Evolutionary conservation across 2,113 vertebrate species (phyloP).

Genomic region (Cervus canadensis): DNA sequence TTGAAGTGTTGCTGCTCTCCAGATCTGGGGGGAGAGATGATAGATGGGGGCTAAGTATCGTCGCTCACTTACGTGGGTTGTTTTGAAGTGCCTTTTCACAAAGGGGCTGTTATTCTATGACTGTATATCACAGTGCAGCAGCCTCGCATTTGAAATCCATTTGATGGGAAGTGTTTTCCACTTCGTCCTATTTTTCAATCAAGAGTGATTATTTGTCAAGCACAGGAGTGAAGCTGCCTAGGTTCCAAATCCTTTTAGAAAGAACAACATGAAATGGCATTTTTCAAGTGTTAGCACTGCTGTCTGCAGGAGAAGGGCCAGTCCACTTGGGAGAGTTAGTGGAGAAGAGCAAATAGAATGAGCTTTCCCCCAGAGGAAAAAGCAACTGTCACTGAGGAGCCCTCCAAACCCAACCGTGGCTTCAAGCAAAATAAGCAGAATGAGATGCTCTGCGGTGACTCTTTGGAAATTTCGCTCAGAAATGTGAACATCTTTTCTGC

Average conservation of each 20-base stretch:
- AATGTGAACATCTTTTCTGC: background rate
- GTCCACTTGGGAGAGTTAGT: background rate
- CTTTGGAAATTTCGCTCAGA: background rate
- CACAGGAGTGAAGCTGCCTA: slow-evolving; percentile 15
- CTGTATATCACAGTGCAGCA: background rate
- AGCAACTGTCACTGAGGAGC: background rate
- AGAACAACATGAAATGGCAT: slow-evolving; percentile 17
- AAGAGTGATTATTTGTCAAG: slow-evolving; percentile 57
- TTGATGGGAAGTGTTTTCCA: slow-evolving; percentile 48
- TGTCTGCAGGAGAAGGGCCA: background rate
- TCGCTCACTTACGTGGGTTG: background rate
- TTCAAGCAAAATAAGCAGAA: background rate
- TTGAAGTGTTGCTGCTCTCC: background rate
- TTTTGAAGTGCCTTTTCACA: background rate
- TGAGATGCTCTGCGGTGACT: background rate
- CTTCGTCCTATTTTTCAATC: slow-evolving; percentile 27
- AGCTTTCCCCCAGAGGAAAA: background rate
- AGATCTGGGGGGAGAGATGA: background rate
- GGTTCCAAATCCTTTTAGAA: slow-evolving; percentile 61
- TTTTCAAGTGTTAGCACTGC: background rate
- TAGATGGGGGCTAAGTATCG: background rate
- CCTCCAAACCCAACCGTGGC: background rate
- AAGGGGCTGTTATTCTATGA: background rate
- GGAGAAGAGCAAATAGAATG: background rate
- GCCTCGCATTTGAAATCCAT: slow-evolving; percentile 2